Evolutionary conservation across 2,888 invertebrate genomes (phyloP), one percentile per base, ranked within the genome.

Genomic region (Xanthorhoe spadicearia): DNA sequence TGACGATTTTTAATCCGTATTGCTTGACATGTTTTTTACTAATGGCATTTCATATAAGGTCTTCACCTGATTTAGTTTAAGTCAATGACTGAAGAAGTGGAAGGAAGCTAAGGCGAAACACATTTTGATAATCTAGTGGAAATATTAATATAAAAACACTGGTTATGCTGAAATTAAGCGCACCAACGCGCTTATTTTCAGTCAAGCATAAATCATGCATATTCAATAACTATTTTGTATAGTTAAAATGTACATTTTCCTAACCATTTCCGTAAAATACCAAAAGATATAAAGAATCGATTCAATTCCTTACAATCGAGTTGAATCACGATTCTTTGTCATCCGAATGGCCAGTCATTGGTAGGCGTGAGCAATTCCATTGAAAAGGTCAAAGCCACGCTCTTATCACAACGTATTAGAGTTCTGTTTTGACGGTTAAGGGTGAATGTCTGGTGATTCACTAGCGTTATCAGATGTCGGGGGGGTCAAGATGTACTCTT

Each of bases 381-480:
- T 67, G 66, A 59, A 50, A 66, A 62, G 62, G 54, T 65, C 61
- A 71, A 54, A 18, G 43, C 35, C 35, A 56, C 49, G 51, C 15
- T 28, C 46, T 67, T 71, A 74, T 75, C 71, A 32, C 61, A 57
- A 53, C 19, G 38, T 8, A 18, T 53, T 60, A 70, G 53, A 62
- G 59, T 49, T 55, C 51, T 66, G 46, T 61, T 57, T 49, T 46
- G 46, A 49, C 56, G 50, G 19, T 53, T 52, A 57, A 56, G 62
- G 69, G 71, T 73, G 65, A 72, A 64, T 53, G 68, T 61, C 68
- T 56, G 53, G 50, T 76, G 76, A 77, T 64, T 75, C 76, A 75
- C 52, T 6, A 68, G 63, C 64, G 57, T 68, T 74, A 74, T 75
- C 73, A 35, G 19, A 50, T 53, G 68, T 71, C 62, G 64, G 66